phyloP scores from a whole-genome alignment of 1,140 invertebrate species.

The Achatina immaculata region DNA sequence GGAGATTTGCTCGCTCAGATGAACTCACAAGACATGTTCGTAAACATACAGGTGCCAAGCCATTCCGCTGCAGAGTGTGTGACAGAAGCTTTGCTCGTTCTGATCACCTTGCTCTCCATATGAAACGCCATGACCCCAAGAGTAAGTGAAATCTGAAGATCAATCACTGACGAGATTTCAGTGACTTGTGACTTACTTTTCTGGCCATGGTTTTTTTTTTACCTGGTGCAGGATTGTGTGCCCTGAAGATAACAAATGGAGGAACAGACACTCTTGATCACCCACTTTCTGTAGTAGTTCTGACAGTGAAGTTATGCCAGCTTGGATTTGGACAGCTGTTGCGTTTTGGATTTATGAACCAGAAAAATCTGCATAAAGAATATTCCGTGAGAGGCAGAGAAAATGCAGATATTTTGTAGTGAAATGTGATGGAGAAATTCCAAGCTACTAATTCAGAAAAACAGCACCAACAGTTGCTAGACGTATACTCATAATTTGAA shows the following conservation, averaged over 20 bases:
- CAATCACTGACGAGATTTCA: neutral
- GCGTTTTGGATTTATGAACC: no score
- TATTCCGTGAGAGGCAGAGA: no score
- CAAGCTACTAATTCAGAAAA: no score
- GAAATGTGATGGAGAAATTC: no score
- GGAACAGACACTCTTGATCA: no score
- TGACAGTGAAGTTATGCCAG: no score
- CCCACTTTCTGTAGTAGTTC: no score
- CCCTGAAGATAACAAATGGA: neutral
- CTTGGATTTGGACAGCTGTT: no score
- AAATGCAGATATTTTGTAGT: no score
- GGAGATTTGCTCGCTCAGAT: conserved; percentile 96
- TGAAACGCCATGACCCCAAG: conserved; percentile 76
- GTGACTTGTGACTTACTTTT: neutral
- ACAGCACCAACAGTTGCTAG: no score
- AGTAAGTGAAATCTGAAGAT: conserved; percentile 39
- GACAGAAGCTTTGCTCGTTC: conserved; percentile 82
- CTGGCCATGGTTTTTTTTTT: neutral
- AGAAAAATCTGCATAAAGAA: no score
- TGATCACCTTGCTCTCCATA: conserved; percentile 79
- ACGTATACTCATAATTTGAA: no score
- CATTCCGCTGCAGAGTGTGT: conserved; percentile 77
- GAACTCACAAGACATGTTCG: conserved; percentile 84
- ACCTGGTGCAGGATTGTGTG: neutral
- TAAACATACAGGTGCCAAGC: conserved; percentile 72